Percentiles rank a stretch among this genome's conserved stretches.
Evolutionary conservation across 2,888 invertebrate species (phyloP).

Genomic region (Hedya salicella): DNA sequence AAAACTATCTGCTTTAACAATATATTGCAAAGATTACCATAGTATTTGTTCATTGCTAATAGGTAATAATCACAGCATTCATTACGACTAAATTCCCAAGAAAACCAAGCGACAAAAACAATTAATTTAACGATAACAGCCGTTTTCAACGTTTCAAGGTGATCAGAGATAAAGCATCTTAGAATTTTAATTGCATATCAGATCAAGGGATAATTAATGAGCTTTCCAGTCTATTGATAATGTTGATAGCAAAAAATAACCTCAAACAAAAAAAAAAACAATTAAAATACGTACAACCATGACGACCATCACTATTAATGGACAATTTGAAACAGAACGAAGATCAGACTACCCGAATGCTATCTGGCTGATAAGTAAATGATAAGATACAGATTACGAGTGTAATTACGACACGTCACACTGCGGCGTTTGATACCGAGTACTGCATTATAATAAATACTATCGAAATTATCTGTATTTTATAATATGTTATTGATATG

Average conservation of each 20-base stretch:
- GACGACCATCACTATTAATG: constrained; percentile 67
- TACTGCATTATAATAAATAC: constrained; percentile 74
- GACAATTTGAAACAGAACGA: constrained; percentile 56
- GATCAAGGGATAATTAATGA: constrained; percentile 10
- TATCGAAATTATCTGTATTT: constrained; percentile 56
- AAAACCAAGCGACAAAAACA: background rate
- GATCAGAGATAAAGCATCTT: constrained; percentile 15
- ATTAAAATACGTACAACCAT: constrained; percentile 63
- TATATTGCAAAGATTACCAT: background rate
- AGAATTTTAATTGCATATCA: constrained; percentile 10
- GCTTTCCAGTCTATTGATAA: background rate
- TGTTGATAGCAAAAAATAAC: background rate
- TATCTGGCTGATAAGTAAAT: constrained; percentile 49
- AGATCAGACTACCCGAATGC: constrained; percentile 34
- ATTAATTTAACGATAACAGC: constrained; percentile 4
- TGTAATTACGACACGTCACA: constrained; percentile 78
- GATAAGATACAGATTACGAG: constrained; percentile 71
- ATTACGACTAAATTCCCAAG: background rate
- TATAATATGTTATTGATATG: constrained; percentile 36
- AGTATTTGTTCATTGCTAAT: background rate
- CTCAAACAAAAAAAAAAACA: constrained; percentile 22
- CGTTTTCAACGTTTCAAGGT: constrained; percentile 8
- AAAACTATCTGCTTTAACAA: background rate
- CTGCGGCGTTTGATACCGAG: constrained; percentile 76
- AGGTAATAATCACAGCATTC: background rate